phyloP scores from a whole-genome alignment of 2,888 invertebrate genomes.

The Mythimna vitellina region DNA sequence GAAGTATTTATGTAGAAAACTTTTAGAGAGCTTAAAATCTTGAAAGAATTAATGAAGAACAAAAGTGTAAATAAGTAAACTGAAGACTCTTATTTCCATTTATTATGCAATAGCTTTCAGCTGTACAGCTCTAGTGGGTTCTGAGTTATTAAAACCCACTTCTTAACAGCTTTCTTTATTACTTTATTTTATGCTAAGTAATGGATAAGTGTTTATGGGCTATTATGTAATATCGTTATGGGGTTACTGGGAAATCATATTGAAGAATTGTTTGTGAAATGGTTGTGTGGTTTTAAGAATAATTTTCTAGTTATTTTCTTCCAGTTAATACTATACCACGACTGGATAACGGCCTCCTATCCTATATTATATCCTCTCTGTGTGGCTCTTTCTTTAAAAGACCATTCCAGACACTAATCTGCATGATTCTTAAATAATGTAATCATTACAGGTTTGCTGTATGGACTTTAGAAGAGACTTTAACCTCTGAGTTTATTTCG shows the following conservation, averaged over 20 bases:
- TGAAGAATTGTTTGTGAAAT: neutral
- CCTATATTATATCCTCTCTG: too few relatives aligned
- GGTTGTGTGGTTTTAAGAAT: too few relatives aligned
- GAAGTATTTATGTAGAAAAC: neutral
- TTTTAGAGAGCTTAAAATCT: neutral
- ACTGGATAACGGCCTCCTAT: too few relatives aligned
- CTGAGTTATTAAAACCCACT: slow-evolving; percentile 10
- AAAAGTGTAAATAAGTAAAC: slow-evolving; percentile 8
- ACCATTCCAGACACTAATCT: too few relatives aligned
- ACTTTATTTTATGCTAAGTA: slow-evolving; percentile 2
- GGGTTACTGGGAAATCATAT: neutral
- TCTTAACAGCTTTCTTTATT: slow-evolving; percentile 1
- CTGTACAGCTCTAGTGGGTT: slow-evolving; percentile 9
- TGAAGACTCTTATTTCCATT: slow-evolving; percentile 14
- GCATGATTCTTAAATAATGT: too few relatives aligned
- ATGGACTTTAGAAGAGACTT: too few relatives aligned
- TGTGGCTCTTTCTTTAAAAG: too few relatives aligned
- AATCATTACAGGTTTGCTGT: too few relatives aligned
- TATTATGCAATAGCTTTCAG: slow-evolving; percentile 38
- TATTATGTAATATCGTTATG: neutral
- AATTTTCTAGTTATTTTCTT: too few relatives aligned
- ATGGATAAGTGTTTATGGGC: neutral
- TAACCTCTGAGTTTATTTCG: too few relatives aligned
- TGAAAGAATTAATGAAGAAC: neutral
- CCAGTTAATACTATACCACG: too few relatives aligned